A percentile compares a stretch with the other conserved stretches of the same genome.
These are phyloP conservation scores for Acanthosoma haemorrhoidale DNA, from an alignment of 2,888 invertebrate genomes.

Conservation along the genomic window DNA sequence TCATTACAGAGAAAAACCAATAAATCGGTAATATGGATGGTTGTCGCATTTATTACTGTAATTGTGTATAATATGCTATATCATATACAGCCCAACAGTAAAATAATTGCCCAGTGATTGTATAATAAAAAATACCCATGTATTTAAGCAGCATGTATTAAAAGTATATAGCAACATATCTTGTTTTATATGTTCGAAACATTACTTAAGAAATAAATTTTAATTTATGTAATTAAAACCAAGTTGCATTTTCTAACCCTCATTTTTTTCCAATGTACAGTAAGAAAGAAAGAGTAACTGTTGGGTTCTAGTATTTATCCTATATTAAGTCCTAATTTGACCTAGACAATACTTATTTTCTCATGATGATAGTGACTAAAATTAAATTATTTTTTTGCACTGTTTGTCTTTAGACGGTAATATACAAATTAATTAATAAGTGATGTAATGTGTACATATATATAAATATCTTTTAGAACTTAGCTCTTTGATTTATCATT, in stretches of 20 bases:
- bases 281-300: neutral
- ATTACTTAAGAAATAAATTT: conserved; percentile 30
- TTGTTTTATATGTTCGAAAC: conserved; percentile 31
- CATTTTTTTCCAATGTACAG: neutral
- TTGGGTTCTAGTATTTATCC: conserved; percentile 8
- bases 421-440: neutral
- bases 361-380: neutral
- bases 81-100: conserved; percentile 21
- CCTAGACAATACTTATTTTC: conserved; percentile 7
- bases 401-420: neutral
- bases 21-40: conserved; percentile 20
- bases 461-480: conserved; percentile 9
- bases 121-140: conserved; percentile 3
- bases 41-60: conserved; percentile 21
- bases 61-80: conserved; percentile 14
- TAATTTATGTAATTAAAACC: conserved; percentile 30
- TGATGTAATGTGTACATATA: conserved; percentile 5
- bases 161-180: conserved; percentile 29
- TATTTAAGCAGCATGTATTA: conserved; percentile 22
- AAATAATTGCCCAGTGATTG: conserved; percentile 8
- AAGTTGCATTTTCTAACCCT: conserved; percentile 23
- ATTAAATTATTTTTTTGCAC: neutral
- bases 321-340: conserved; percentile 5
- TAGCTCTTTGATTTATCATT: neutral
- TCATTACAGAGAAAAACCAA: neutral